These are phyloP conservation scores for Archaeoteleia sp. DNA, from an alignment of 2,888 invertebrate species.

Conservation along the genomic window DNA sequence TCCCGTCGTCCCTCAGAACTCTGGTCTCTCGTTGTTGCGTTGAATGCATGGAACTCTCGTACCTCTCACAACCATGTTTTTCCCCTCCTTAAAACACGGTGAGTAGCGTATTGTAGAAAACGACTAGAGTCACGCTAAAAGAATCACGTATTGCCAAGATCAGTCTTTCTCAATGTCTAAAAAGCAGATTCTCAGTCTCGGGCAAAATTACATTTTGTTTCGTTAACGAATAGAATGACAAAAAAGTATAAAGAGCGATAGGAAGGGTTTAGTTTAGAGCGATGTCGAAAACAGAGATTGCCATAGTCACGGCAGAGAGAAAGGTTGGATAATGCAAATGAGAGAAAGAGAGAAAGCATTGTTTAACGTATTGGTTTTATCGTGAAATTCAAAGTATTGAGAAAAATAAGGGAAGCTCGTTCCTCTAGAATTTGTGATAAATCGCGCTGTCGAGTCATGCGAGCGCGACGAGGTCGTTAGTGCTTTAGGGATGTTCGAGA, in stretches of 20 bases:
- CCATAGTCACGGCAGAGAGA: conserved; percentile 39
- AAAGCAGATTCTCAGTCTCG: conserved; percentile 37
- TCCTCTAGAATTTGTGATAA: no score
- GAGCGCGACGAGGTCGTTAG: conserved; percentile 61
- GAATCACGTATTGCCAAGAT: conserved; percentile 49
- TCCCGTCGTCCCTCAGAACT: conserved; percentile 71
- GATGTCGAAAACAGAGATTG: conserved; percentile 26
- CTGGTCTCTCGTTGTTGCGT: conserved; percentile 74
- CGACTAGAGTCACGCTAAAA: conserved; percentile 55
- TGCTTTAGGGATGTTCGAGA: conserved; percentile 73
- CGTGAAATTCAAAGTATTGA: not conserved
- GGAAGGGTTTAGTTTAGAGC: conserved; percentile 36
- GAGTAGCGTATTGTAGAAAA: conserved; percentile 57
- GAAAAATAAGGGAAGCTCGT: not conserved
- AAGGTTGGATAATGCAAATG: conserved; percentile 35
- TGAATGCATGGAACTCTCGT: conserved; percentile 75
- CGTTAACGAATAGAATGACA: conserved; percentile 14
- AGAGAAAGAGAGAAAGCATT: conserved; percentile 17
- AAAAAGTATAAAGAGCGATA: conserved; percentile 37
- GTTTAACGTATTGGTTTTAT: not conserved
- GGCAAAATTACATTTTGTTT: conserved; percentile 29
- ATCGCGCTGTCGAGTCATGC: conserved; percentile 23
- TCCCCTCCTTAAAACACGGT: conserved; percentile 60
- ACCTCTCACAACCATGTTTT: conserved; percentile 69
- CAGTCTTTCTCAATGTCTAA: conserved; percentile 48